Conservation (phyloP, 2,888 invertebrate species). For the Chaetogeoica ovagalla region DNA sequence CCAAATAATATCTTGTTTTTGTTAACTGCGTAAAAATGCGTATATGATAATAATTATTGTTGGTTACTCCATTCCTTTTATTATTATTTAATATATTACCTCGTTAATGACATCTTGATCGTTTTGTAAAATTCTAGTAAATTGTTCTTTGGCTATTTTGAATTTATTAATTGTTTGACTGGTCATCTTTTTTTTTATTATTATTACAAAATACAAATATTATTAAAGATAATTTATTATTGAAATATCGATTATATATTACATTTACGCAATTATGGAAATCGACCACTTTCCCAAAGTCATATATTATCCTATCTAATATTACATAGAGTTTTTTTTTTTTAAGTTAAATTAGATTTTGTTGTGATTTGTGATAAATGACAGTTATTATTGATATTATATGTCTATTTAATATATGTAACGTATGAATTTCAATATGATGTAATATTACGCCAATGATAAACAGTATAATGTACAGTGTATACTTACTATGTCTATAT, state of each 20-base stretch:
- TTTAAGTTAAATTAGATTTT: too few relatives aligned
- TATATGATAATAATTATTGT: background rate
- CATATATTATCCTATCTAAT: background rate
- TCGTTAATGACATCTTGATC: constrained; percentile 2
- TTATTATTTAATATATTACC: constrained; percentile 13
- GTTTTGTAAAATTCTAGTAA: background rate
- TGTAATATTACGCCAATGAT: background rate
- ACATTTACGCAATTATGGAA: background rate
- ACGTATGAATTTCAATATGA: background rate
- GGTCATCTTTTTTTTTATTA: constrained; percentile 14
- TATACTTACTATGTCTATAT: constrained; percentile 19
- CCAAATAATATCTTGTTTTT: constrained; percentile 11
- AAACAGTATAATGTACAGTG: background rate
- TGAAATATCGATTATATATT: background rate
- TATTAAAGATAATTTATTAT: background rate
- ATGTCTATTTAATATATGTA: background rate
- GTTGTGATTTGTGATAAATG: too few relatives aligned
- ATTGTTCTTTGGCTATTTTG: background rate
- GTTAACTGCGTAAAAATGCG: constrained; percentile 9
- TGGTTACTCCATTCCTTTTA: background rate
- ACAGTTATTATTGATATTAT: too few relatives aligned
- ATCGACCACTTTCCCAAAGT: background rate
- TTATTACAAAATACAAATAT: background rate
- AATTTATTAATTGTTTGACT: background rate
- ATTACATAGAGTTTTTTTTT: background rate